Evolutionary conservation across 2,888 invertebrate genomes (phyloP).

Genomic region (Lymantria dispar): DNA sequence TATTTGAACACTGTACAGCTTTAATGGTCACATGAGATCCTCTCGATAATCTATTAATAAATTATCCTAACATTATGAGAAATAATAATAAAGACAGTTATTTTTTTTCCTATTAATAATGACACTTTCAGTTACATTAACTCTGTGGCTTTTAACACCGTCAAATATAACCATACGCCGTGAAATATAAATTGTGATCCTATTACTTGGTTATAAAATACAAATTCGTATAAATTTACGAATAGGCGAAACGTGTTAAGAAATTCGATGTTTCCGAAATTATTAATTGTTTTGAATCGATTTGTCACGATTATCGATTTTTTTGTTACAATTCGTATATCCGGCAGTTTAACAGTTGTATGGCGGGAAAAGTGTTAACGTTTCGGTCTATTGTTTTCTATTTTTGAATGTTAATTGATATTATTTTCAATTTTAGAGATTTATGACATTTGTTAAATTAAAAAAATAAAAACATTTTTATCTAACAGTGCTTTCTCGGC

Average conservation of each 20-base stretch:
- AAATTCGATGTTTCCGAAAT: constrained; percentile 44
- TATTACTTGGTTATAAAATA: constrained; percentile 29
- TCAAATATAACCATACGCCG: constrained; percentile 18
- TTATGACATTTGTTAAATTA: neutral
- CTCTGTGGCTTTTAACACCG: constrained; percentile 14
- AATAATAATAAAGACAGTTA: no score
- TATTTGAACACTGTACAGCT: no score
- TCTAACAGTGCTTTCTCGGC: no score
- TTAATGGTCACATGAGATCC: no score
- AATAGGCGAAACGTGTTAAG: constrained; percentile 31
- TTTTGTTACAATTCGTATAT: constrained; percentile 44
- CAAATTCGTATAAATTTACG: constrained; percentile 26
- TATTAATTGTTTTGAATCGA: constrained; percentile 53
- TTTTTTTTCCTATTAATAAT: no score
- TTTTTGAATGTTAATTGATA: constrained; percentile 3
- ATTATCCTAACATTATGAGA: no score
- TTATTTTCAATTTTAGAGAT: neutral
- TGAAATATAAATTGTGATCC: constrained; percentile 16
- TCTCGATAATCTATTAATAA: no score
- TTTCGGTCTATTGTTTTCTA: constrained; percentile 10
- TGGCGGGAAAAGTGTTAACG: constrained; percentile 24
- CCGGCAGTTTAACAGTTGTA: constrained; percentile 32
- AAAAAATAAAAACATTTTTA: no score
- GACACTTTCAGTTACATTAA: constrained; percentile 16
- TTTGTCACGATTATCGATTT: constrained; percentile 58